Evolutionary conservation across 2,113 vertebrate species (phyloP).

Genomic region (Pteruthius melanotis): DNA sequence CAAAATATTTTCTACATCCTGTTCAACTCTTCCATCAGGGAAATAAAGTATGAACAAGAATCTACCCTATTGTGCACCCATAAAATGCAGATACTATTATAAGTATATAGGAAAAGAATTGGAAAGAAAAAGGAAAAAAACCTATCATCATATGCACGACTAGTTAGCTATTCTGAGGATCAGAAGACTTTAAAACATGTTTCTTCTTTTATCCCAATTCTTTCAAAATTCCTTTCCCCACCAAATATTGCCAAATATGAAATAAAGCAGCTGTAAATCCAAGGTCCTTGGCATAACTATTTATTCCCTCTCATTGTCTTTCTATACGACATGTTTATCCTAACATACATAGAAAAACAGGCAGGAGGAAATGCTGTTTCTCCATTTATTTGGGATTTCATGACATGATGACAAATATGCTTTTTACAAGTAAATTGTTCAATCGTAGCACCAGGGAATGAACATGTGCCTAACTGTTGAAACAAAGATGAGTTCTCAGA

Average conservation of each 20-base stretch:
- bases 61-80: not conserved
- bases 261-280: not conserved
- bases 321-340: not conserved
- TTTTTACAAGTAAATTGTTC: not conserved
- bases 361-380: not conserved
- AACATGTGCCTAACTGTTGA: not conserved
- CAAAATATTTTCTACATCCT: not conserved
- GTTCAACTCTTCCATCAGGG: not conserved
- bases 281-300: not conserved
- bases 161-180: not conserved
- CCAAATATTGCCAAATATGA: not conserved
- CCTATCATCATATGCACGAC: not conserved
- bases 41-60: not conserved
- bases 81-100: not conserved
- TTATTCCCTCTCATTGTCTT: not conserved
- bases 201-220: not conserved
- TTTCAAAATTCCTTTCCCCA: not conserved
- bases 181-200: not conserved
- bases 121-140: not conserved
- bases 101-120: not conserved
- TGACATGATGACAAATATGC: not conserved
- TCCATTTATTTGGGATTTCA: not conserved
- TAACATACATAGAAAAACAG: not conserved
- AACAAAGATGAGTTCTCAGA: not conserved
- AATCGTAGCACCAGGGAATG: not conserved